Conservation (phyloP, 2,888 invertebrate genomes). For the Philhelius pedissequus region DNA sequence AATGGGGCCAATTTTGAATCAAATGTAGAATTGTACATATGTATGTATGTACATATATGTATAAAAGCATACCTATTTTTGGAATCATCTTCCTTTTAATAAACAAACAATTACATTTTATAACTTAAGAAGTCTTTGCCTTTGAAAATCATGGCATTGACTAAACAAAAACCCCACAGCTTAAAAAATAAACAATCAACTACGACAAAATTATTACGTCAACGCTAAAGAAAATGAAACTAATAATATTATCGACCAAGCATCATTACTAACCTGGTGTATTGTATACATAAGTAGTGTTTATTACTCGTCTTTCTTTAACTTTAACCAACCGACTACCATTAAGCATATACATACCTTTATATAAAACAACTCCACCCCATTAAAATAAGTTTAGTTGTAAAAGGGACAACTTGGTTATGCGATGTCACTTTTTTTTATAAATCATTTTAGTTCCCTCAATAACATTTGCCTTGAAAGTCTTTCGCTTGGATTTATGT, state of each 20-base stretch:
- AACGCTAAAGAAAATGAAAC: slow-evolving; percentile 26
- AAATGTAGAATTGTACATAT: too few species aligned
- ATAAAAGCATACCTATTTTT: not conserved
- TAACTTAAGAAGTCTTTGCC: not conserved
- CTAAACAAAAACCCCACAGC: slow-evolving; percentile 8
- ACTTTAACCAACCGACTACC: not conserved
- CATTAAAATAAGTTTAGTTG: not conserved
- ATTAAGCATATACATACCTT: not conserved
- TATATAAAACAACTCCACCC: not conserved
- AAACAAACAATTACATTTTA: slow-evolving; percentile 4
- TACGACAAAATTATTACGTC: slow-evolving; percentile 24
- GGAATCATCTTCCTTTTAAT: not conserved
- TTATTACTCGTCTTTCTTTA: slow-evolving; percentile 22
- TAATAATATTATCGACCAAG: slow-evolving; percentile 63
- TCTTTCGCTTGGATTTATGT: slow-evolving; percentile 23
- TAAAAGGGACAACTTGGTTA: not conserved
- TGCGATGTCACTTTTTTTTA: slow-evolving; percentile 29
- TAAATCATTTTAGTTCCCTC: slow-evolving; percentile 7
- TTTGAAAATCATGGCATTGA: slow-evolving; percentile 11
- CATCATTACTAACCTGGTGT: slow-evolving; percentile 26
- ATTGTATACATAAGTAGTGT: not conserved
- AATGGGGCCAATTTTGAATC: too few species aligned
- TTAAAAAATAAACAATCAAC: slow-evolving; percentile 11
- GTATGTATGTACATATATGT: too few species aligned
- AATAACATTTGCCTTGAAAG: slow-evolving; percentile 56